These are phyloP conservation scores for Chaenogobius annularis DNA, from an alignment of 2,113 vertebrate genomes.

Conservation along the genomic window DNA sequence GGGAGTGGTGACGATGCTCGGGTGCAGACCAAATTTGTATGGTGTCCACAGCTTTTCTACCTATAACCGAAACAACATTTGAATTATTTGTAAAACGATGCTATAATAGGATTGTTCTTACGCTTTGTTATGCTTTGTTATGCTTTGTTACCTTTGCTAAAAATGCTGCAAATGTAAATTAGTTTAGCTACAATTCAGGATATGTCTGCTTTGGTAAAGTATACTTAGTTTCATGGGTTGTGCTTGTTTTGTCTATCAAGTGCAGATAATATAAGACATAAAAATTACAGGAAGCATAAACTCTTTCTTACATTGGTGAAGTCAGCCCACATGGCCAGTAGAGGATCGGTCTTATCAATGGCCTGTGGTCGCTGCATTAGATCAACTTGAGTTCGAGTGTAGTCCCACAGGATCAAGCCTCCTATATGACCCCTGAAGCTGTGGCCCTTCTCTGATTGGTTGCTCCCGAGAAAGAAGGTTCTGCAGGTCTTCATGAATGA, in stretches of 20 bases:
- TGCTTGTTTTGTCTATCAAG: background rate
- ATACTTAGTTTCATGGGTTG: background rate
- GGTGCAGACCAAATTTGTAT: constrained; percentile 79
- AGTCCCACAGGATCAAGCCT: constrained; percentile 80
- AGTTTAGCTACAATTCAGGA: background rate
- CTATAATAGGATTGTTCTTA: background rate
- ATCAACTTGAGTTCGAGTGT: constrained; percentile 71
- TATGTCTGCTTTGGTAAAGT: background rate
- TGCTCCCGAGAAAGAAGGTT: constrained; percentile 86
- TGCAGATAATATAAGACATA: background rate
- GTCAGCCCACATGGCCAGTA: constrained; percentile 70
- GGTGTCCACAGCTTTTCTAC: constrained; percentile 80
- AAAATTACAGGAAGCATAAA: background rate
- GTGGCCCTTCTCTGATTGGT: constrained; percentile 77
- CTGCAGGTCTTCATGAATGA: constrained; percentile 89
- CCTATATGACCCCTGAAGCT: constrained; percentile 87
- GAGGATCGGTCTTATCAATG: background rate
- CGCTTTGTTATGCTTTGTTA: background rate
- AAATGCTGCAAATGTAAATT: no score
- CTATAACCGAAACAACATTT: constrained; percentile 27
- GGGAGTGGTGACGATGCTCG: constrained; percentile 72
- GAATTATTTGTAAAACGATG: background rate
- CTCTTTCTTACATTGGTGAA: constrained; percentile 68
- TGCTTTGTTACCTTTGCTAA: background rate
- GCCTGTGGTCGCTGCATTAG: constrained; percentile 75